These are phyloP conservation scores for Dolichallabes microphthalmus DNA, from an alignment of 2,113 vertebrate species.

Conservation along the genomic window DNA sequence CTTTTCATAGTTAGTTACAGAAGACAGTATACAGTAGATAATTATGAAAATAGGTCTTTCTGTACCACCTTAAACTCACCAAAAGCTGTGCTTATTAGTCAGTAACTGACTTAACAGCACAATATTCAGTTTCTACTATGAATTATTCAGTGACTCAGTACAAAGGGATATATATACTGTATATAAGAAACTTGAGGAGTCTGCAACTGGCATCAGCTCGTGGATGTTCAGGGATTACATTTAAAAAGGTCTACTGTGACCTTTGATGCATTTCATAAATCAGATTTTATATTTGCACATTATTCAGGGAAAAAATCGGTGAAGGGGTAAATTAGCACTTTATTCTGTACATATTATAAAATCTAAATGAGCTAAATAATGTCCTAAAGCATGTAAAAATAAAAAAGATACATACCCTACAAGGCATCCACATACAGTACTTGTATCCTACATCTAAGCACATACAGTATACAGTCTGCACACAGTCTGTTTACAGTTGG, in stretches of 20 bases:
- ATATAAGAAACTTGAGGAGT: not conserved
- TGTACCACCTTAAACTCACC: not conserved
- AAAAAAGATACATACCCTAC: not conserved
- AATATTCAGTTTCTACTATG: not conserved
- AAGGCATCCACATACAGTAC: not conserved
- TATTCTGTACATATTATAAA: conserved; percentile 3
- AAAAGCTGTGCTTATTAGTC: not conserved
- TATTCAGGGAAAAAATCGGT: not conserved
- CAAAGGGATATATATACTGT: not conserved
- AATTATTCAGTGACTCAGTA: not conserved
- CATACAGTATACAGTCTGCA: not conserved
- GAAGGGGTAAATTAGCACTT: not conserved
- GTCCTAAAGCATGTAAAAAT: not conserved
- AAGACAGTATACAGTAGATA: not conserved
- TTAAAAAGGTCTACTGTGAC: not conserved
- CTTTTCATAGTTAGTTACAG: not conserved
- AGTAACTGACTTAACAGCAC: not conserved
- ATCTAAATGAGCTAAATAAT: not conserved
- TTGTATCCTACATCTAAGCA: not conserved
- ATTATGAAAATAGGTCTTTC: not conserved
- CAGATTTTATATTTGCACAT: not conserved
- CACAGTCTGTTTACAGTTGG: conserved; percentile 1
- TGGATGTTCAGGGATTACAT: not conserved
- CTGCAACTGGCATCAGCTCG: not conserved
- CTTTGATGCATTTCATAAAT: not conserved